Percentiles rank a stretch among this genome's conserved stretches.
These are phyloP conservation scores for Tenthredo amoena DNA, from an alignment of 2,888 invertebrate genomes.

Conservation along the genomic window DNA sequence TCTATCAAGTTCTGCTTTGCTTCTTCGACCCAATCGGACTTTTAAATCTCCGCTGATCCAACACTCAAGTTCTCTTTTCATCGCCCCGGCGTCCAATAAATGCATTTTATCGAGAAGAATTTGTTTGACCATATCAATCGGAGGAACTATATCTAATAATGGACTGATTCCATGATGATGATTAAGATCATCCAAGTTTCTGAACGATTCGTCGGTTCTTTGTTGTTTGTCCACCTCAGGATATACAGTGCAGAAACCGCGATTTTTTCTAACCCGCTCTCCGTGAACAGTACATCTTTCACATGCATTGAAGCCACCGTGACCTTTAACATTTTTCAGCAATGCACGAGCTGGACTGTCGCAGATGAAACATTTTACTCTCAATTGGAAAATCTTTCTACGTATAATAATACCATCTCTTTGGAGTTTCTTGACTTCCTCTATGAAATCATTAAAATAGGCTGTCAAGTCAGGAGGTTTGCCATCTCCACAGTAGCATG, in stretches of 20 bases:
- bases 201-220: conserved; percentile 47
- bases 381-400: conserved; percentile 51
- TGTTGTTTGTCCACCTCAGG: conserved; percentile 48
- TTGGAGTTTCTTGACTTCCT: conserved; percentile 53
- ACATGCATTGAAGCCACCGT: no score
- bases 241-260: conserved; percentile 49
- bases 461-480: no score
- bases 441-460: no score
- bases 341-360: conserved; percentile 58
- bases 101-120: conserved; percentile 33
- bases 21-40: conserved; percentile 19
- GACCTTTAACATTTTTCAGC: no score
- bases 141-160: conserved; percentile 24
- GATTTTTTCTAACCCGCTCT: conserved; percentile 38
- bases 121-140: conserved; percentile 6
- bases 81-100: conserved; percentile 22
- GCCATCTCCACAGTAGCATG: no score
- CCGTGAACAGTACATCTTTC: conserved; percentile 57
- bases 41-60: conserved; percentile 26
- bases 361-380: conserved; percentile 57
- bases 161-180: conserved; percentile 36
- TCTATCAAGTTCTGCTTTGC: conserved; percentile 3
- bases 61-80: conserved; percentile 6
- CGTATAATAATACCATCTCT: conserved; percentile 52
- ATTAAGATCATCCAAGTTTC: conserved; percentile 30